Conservation (phyloP, 2,888 invertebrate genomes). For the Tetramorium bicarinatum region DNA sequence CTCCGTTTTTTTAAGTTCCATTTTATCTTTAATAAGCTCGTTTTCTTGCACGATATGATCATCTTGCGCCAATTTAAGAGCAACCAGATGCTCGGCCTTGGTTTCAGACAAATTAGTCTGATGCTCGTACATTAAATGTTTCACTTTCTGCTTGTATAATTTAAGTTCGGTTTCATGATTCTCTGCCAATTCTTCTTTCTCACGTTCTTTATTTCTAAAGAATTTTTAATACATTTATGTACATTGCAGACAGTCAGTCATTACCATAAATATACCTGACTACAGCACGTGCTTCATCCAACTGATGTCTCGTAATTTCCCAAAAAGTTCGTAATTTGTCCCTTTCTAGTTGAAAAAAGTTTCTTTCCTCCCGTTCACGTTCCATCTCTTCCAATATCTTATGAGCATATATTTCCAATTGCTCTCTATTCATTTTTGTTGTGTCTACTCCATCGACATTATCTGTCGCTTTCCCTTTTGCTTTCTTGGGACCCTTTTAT, state of each 20-base stretch:
- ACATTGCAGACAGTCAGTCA: background rate
- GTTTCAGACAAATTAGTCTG: slow-evolving; percentile 94
- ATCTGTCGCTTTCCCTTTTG: slow-evolving; percentile 77
- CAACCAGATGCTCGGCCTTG: slow-evolving; percentile 94
- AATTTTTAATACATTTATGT: background rate
- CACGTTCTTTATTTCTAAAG: slow-evolving; percentile 92
- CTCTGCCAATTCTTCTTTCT: slow-evolving; percentile 95
- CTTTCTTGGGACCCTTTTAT: slow-evolving; percentile 79
- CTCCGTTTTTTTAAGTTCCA: slow-evolving; percentile 89
- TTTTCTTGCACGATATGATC: slow-evolving; percentile 93
- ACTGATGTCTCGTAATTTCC: slow-evolving; percentile 96
- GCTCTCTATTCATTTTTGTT: slow-evolving; percentile 96
- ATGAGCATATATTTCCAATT: slow-evolving; percentile 95
- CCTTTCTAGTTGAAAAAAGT: slow-evolving; percentile 97
- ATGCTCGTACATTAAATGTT: slow-evolving; percentile 97
- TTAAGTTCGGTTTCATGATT: slow-evolving; percentile 95
- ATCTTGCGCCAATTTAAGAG: slow-evolving; percentile 94
- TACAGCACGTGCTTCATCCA: slow-evolving; percentile 93
- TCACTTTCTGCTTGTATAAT: slow-evolving; percentile 96
- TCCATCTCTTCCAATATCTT: slow-evolving; percentile 96
- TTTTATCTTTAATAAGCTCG: slow-evolving; percentile 92
- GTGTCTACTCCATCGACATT: slow-evolving; percentile 95
- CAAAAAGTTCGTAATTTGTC: slow-evolving; percentile 98
- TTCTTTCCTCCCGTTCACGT: slow-evolving; percentile 97
- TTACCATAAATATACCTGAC: slow-evolving; percentile 86